phyloP scores from a whole-genome alignment of 2,113 vertebrate species.

The Ranitomeya imitator region DNA sequence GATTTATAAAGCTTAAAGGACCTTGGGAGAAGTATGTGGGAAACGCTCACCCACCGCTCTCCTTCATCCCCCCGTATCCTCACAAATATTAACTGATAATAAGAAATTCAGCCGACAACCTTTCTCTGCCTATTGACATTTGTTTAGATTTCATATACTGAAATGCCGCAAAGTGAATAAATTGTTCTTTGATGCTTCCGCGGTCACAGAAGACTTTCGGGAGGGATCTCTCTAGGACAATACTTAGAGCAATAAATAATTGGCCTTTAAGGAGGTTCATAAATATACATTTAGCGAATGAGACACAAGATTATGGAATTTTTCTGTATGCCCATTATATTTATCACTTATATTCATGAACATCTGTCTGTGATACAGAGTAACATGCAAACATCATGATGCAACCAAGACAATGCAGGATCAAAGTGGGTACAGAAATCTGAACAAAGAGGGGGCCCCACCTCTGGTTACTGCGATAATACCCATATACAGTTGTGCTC shows the following conservation, averaged over 20 bases:
- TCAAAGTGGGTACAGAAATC: no score
- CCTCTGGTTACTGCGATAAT: no score
- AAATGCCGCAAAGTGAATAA: conserved; percentile 51
- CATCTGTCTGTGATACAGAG: background rate
- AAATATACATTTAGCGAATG: background rate
- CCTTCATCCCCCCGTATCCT: conserved; percentile 20
- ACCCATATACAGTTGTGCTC: no score
- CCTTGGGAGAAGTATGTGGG: background rate
- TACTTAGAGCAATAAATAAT: conserved; percentile 31
- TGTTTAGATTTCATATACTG: conserved; percentile 31
- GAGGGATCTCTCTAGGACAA: conserved; percentile 3
- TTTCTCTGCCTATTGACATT: conserved; percentile 48
- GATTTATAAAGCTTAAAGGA: background rate
- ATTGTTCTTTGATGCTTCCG: conserved; percentile 44
- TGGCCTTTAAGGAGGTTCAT: conserved; percentile 15
- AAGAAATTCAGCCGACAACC: conserved; percentile 39
- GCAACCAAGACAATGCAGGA: background rate
- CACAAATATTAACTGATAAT: conserved; percentile 26
- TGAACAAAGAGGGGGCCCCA: no score
- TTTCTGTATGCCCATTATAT: no score
- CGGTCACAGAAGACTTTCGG: conserved; percentile 18
- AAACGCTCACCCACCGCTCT: background rate
- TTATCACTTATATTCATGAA: background rate
- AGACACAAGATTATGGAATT: background rate
- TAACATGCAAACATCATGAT: background rate